Evolutionary conservation across 2,797 vertebrate species (phyloP).

Genomic region (Myotis pilosus): DNA sequence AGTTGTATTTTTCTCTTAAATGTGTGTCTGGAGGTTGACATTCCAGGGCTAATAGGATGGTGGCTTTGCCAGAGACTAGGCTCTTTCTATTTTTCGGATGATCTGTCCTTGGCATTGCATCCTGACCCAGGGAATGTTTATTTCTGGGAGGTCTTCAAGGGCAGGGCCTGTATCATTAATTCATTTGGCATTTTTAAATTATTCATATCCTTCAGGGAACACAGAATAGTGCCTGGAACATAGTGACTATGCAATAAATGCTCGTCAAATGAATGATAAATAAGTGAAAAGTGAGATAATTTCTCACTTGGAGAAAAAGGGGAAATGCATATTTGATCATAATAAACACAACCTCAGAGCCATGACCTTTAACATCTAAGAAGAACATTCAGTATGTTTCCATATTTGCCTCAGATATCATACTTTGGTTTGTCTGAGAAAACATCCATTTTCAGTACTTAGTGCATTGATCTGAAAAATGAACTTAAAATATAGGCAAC

Average conservation of each 20-base stretch:
- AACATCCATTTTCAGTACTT: neutral
- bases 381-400: neutral
- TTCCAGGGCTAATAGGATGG: neutral
- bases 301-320: neutral
- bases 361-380: neutral
- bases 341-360: neutral
- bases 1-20: slow-evolving; percentile 25
- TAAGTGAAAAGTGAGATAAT: neutral
- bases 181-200: neutral
- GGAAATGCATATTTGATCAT: neutral
- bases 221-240: neutral
- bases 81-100: neutral
- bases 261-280: neutral
- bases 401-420: neutral
- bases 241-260: neutral
- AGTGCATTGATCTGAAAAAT: neutral
- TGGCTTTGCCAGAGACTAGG: neutral
- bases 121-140: neutral
- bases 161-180: neutral
- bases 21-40: neutral
- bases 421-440: neutral
- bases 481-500: slow-evolving; percentile 5
- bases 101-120: neutral
- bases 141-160: neutral
- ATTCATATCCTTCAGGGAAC: neutral